Base-by-base conservation (phyloP, 2,888 invertebrate species). In the Lacanobia wlatinum region DNA sequence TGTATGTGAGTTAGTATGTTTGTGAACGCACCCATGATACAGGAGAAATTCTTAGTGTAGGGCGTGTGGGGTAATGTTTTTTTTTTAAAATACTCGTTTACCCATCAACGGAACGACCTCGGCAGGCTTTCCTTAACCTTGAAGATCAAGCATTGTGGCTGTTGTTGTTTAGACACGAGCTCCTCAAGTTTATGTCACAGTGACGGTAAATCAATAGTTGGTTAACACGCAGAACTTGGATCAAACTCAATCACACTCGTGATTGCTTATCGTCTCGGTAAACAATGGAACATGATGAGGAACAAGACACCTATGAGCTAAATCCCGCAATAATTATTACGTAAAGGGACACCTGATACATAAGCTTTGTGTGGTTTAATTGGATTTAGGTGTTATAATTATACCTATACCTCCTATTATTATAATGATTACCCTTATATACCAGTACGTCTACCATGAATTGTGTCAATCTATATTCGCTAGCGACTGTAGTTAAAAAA, bases 231-330 rank as follows among this genome's bases (percentile, higher is more conserved):
- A 43, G n/a, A 65, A 70, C 46, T 18, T 18, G 69, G 82, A 72
- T 80, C 63, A 67, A 83, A 81, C 74, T 84, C 83, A 85, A 85
- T 83, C 79, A 80, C 40, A n/a, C 48, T 40, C 70, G 65, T 85
- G 77, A 80, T 87, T 86, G 80, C 74, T 76, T 68, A 74, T 68
- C 63, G 58, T 72, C 60, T 76, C 64, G 34, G 61, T 69, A 76
- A 79, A 76, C 76, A 70, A 80, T 64, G 73, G 59, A 53, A 61
- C 60, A 16, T 16, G 23, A 23, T 64, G 53, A 38, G 48, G 53
- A 48, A 2, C 64, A 55, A 73, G 58, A 67, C 66, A 23, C 53
- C 53, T 53, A 34, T 34, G 48, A 53, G 38, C 46, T 48, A 72
- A 70, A 78, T 72, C 65, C 70, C 70, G 52, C 60, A 78, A 69